Evolutionary conservation across 2,797 vertebrate species (phyloP).

Genomic region (Poecilia gillii): DNA sequence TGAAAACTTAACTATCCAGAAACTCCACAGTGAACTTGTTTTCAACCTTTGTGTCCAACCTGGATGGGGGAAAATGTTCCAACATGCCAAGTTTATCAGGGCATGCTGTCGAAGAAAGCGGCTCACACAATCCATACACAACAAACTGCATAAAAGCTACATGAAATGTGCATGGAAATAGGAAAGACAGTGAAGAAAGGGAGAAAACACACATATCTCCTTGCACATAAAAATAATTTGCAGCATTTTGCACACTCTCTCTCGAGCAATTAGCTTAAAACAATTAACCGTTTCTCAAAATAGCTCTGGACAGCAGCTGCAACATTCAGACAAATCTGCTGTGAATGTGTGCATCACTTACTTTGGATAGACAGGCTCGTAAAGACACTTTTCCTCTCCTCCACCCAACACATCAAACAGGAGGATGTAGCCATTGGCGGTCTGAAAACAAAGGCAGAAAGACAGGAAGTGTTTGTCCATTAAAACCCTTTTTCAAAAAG

Average conservation of each 20-base stretch:
- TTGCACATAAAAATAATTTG: not conserved
- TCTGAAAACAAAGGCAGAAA: constrained; percentile 81
- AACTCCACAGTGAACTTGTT: not conserved
- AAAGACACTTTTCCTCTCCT: constrained; percentile 91
- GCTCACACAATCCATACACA: constrained; percentile 11
- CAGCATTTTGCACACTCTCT: not conserved
- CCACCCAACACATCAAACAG: constrained; percentile 90
- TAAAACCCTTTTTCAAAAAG: not conserved
- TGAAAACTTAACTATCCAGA: not conserved
- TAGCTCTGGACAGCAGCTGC: not conserved
- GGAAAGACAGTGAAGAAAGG: not conserved
- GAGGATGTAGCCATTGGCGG: constrained; percentile 94
- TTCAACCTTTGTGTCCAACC: constrained; percentile 2
- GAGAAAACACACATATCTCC: not conserved
- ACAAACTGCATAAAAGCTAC: not conserved
- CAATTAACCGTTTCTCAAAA: not conserved
- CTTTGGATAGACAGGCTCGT: constrained; percentile 95
- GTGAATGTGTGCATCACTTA: constrained; percentile 76
- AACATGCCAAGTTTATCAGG: constrained; percentile 46
- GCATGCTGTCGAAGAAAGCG: constrained; percentile 58
- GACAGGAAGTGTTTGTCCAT: not conserved
- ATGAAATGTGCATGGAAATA: constrained; percentile 3
- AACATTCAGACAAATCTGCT: not conserved
- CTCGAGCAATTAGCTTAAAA: not conserved
- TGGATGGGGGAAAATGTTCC: constrained; percentile 4